Evolutionary conservation across 2,888 invertebrate species (phyloP).

Genomic region (Dynastes tityus): DNA sequence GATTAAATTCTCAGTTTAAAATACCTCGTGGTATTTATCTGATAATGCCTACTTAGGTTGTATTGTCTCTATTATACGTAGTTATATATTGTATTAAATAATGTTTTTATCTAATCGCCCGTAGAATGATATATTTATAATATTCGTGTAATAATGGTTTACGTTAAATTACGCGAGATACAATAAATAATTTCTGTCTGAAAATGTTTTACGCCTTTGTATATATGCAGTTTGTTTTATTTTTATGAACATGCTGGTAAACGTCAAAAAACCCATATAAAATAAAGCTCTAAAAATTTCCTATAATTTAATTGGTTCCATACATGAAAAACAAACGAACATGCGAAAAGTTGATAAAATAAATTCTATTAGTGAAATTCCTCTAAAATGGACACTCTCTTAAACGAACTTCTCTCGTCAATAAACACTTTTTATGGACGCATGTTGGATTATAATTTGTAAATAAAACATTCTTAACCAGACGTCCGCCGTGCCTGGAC

Average conservation of each 20-base stretch:
- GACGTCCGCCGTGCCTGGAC: too few species aligned
- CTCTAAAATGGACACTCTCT: not conserved
- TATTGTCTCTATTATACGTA: too few species aligned
- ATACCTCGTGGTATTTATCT: not conserved
- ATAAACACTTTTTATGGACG: not conserved
- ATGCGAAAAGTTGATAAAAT: not conserved
- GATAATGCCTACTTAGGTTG: not conserved
- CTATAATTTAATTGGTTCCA: too few species aligned
- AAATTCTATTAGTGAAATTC: not conserved
- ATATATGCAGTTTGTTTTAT: too few species aligned
- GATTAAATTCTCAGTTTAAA: slow-evolving; percentile 1
- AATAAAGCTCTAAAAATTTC: not conserved
- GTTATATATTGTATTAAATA: slow-evolving; percentile 10
- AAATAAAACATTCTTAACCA: too few species aligned
- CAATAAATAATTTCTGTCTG: too few species aligned
- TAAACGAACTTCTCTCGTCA: not conserved
- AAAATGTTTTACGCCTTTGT: too few species aligned
- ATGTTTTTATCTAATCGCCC: slow-evolving; percentile 8
- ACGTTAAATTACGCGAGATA: too few species aligned
- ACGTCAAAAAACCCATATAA: too few species aligned
- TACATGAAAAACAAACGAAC: not conserved
- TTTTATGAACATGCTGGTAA: too few species aligned
- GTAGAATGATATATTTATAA: slow-evolving; percentile 2
- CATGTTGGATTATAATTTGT: too few species aligned
- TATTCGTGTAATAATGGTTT: not conserved